Evolutionary conservation across 2,888 invertebrate genomes (phyloP), one percentile per base, ranked within the genome.

Genomic region (Dysmachus trigonus): DNA sequence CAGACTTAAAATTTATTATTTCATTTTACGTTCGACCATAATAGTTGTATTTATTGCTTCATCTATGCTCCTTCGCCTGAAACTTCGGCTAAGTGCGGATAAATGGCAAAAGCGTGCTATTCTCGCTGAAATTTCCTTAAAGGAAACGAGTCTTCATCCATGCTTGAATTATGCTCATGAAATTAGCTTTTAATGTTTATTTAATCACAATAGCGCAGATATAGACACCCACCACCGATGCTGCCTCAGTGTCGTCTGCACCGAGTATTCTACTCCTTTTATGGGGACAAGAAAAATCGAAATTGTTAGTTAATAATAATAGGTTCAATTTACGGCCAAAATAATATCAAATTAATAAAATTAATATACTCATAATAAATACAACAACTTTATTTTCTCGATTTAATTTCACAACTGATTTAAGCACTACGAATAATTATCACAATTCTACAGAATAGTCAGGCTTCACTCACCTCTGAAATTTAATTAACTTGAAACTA

Each of bases 1-100:
- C 13, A 77, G 30, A 1, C 41, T 47, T 47, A 47, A 35, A 77
- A 77, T 77, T 77, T 77, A 77, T 47, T 77, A 22, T 18, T 31
- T 47, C 77, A 47, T 77, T 77, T 47, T 77, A 77, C 27, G 77
- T 77, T 77, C 77, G 77, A 77, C 77, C 47, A 47, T 77, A 77
- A 77, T 62, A 62, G 62, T 77, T 77, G 41, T 77, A 77, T 77
- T 77, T 77, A 77, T 47, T 13, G 77, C 77, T 62, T 62, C 62
- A 62, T 62, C 62, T 27, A 27, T 62, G 62, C 18, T 22, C 62
- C 18, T 22, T 22, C 62, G 62, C 62, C 62, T 27, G 27, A n/a
- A 62, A 62, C 22, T 22, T 18, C 22, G 27, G 62, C 7, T 62
- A 22, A 62, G 62, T 27, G 62, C 62, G 27, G 27, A 62, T 62